Percentiles rank a stretch among this genome's conserved stretches.
phyloP scores from a whole-genome alignment of 2,113 vertebrate genomes.

The Acrocephalus kingi region DNA sequence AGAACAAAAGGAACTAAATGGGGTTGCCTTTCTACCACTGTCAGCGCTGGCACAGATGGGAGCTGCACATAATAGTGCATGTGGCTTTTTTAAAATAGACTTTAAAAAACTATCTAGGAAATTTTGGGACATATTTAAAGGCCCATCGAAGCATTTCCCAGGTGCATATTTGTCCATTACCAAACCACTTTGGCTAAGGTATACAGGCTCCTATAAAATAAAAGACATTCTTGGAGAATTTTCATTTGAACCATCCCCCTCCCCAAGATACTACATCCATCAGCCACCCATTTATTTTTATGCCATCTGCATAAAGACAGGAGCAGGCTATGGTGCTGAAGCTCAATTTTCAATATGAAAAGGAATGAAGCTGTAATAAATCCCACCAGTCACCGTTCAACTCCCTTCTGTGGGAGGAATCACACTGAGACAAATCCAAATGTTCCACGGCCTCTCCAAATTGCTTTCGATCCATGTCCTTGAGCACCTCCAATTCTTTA shows the following conservation, averaged over 20 bases:
- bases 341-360: neutral
- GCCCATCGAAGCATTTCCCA: neutral
- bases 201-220: neutral
- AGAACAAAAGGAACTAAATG: conserved; percentile 13
- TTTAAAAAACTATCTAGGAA: neutral
- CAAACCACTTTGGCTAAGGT: neutral
- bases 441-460: neutral
- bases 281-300: neutral
- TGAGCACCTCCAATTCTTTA: conserved; percentile 1
- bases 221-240: neutral
- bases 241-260: neutral
- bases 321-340: neutral
- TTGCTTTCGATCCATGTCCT: neutral
- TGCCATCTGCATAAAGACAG: neutral
- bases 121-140: neutral
- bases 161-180: neutral
- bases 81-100: neutral
- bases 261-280: neutral
- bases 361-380: neutral
- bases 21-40: neutral
- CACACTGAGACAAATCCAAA: neutral
- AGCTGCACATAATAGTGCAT: neutral
- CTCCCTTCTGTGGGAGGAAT: neutral
- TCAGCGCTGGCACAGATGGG: neutral
- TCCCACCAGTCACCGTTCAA: neutral